phyloP scores from a whole-genome alignment of 1,140 invertebrate species.

The Neocloeon triangulifer region DNA sequence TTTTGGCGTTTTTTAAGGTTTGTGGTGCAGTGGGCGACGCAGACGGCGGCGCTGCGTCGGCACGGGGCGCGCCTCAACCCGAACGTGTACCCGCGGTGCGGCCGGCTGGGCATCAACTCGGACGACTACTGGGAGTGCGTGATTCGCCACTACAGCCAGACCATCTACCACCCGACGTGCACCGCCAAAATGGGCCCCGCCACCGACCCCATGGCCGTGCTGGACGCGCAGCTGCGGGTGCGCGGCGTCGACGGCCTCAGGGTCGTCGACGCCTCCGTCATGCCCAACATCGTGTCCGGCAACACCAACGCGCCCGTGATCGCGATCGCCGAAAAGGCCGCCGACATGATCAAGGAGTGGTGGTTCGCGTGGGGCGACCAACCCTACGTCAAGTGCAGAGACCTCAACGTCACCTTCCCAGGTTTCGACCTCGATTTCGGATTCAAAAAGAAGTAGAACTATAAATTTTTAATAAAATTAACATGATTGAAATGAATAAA shows the following conservation, averaged over 20 bases:
- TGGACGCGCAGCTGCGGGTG: conserved; percentile 30
- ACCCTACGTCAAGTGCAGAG: too few species aligned
- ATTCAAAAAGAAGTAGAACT: too few species aligned
- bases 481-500: too few species aligned
- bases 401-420: too few species aligned
- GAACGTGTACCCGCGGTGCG: conserved; percentile 19
- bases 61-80: conserved; percentile 36
- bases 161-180: conserved; percentile 39
- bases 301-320: conserved; percentile 22
- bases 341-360: conserved; percentile 23
- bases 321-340: conserved; percentile 26
- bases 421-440: too few species aligned
- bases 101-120: conserved; percentile 23
- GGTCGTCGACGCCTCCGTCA: conserved; percentile 23
- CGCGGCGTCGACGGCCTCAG: conserved; percentile 20
- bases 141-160: conserved; percentile 30
- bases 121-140: conserved; percentile 15
- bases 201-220: conserved; percentile 28
- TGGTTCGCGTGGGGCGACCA: too few species aligned
- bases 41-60: conserved; percentile 34
- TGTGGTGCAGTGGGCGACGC: conserved; percentile 45
- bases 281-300: conserved; percentile 21
- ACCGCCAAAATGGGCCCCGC: conserved; percentile 41
- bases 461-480: too few species aligned
- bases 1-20: conserved; percentile 27